Percentiles rank a stretch among this genome's conserved stretches.
Evolutionary conservation across 2,113 vertebrate genomes (phyloP).

Genomic region (Stigmatopora nigra): DNA sequence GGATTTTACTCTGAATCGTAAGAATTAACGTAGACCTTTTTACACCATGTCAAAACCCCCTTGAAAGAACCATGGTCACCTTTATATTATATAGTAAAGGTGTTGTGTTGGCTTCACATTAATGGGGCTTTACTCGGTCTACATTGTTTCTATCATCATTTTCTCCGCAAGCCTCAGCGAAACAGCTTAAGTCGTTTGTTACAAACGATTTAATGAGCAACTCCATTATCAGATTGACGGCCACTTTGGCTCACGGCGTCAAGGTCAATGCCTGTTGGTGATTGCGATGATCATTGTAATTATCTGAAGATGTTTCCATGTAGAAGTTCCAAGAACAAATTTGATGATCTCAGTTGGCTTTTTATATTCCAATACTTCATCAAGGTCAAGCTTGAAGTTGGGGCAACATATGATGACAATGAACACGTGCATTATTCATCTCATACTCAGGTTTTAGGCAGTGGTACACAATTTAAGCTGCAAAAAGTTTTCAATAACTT

Average conservation of each 20-base stretch:
- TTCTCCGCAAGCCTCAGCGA: neutral
- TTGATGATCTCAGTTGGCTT: neutral
- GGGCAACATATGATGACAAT: conserved; percentile 2
- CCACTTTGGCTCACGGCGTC: neutral
- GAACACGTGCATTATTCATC: conserved; percentile 10
- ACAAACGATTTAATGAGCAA: neutral
- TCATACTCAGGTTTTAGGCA: no score
- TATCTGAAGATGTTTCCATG: neutral
- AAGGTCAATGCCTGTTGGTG: conserved; percentile 1
- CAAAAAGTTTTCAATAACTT: no score
- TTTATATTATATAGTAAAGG: neutral
- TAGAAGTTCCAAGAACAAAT: neutral
- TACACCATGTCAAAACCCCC: neutral
- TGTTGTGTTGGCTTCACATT: neutral
- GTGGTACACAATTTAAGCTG: no score
- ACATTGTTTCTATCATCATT: neutral
- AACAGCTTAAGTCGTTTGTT: neutral
- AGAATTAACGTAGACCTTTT: neutral
- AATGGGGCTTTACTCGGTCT: neutral
- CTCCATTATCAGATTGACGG: conserved; percentile 6
- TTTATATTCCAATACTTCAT: neutral
- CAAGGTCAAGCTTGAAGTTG: neutral
- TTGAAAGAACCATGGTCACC: neutral
- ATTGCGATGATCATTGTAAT: neutral
- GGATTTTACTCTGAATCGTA: neutral